Evolutionary conservation across 1,140 invertebrate genomes (phyloP).

Genomic region (Caenorhabditis briggsae): DNA sequence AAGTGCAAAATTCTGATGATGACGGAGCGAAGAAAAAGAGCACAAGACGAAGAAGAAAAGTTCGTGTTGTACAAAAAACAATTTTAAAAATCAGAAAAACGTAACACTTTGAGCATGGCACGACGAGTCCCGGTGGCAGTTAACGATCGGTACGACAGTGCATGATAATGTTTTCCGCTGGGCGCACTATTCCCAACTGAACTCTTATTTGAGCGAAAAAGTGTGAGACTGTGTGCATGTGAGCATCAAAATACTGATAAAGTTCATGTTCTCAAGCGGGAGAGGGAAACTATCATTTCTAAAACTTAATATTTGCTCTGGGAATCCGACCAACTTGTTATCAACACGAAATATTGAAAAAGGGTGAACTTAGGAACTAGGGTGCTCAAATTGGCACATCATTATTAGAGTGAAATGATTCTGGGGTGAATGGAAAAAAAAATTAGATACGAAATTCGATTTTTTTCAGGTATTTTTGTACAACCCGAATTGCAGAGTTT

Average conservation of each 20-base stretch:
- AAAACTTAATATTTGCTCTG: constrained; percentile 45
- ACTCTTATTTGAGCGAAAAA: not conserved
- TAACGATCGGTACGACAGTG: constrained; percentile 39
- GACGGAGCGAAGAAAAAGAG: not conserved
- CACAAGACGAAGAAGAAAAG: not conserved
- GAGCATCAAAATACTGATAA: constrained; percentile 44
- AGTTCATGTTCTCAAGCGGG: constrained; percentile 1
- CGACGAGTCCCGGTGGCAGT: constrained; percentile 33
- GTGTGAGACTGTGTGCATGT: not conserved
- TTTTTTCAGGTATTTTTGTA: too few species aligned
- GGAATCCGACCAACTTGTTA: constrained; percentile 20
- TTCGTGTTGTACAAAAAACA: constrained; percentile 1
- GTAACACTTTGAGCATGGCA: constrained; percentile 36
- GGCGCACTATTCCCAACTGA: constrained; percentile 33
- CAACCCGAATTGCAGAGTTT: too few species aligned
- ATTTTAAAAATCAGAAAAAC: not conserved
- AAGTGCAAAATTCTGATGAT: not conserved
- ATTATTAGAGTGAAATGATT: too few species aligned
- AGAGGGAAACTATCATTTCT: not conserved
- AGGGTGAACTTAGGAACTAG: too few species aligned
- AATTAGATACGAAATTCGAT: not conserved
- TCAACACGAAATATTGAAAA: too few species aligned
- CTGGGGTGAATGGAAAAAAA: too few species aligned
- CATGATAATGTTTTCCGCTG: constrained; percentile 41
- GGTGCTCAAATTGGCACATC: too few species aligned